Evolutionary conservation across 2,888 invertebrate species (phyloP).

Genomic region (Troides oblongomaculatus): DNA sequence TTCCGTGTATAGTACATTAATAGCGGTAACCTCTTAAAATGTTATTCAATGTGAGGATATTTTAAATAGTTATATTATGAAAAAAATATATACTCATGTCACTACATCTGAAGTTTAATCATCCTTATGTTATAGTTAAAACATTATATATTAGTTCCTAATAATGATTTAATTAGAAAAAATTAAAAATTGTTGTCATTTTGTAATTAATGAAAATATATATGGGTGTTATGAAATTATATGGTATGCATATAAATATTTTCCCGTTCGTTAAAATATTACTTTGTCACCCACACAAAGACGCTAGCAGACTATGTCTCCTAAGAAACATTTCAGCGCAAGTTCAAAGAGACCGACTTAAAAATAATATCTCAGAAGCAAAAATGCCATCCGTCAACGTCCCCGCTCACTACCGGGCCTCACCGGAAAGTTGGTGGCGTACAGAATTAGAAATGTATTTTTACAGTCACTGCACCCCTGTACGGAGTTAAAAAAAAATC

Average conservation of each 20-base stretch:
- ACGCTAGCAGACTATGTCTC: neutral
- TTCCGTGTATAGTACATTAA: neutral
- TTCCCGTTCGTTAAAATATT: slow-evolving; percentile 1
- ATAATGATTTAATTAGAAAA: no score
- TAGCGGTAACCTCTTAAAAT: no score
- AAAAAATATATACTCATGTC: no score
- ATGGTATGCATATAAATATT: neutral
- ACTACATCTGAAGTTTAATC: no score
- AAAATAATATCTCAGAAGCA: slow-evolving; percentile 64
- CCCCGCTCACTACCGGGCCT: slow-evolving; percentile 49
- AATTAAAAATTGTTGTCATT: neutral
- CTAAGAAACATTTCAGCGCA: slow-evolving; percentile 27
- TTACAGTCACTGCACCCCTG: slow-evolving; percentile 66
- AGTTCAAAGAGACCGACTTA: slow-evolving; percentile 43
- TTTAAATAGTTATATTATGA: no score
- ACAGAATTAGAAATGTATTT: slow-evolving; percentile 79
- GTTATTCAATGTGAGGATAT: no score
- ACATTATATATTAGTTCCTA: no score
- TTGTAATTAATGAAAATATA: neutral
- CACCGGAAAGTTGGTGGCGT: slow-evolving; percentile 66
- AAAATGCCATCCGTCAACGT: slow-evolving; percentile 72
- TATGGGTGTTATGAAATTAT: neutral
- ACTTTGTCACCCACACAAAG: slow-evolving; percentile 2
- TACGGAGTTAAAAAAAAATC: slow-evolving; percentile 61
- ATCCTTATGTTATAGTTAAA: no score